Percentiles rank a stretch among this genome's conserved stretches.
phyloP scores from a whole-genome alignment of 1,140 invertebrate species.

The Euwallacea similis region DNA sequence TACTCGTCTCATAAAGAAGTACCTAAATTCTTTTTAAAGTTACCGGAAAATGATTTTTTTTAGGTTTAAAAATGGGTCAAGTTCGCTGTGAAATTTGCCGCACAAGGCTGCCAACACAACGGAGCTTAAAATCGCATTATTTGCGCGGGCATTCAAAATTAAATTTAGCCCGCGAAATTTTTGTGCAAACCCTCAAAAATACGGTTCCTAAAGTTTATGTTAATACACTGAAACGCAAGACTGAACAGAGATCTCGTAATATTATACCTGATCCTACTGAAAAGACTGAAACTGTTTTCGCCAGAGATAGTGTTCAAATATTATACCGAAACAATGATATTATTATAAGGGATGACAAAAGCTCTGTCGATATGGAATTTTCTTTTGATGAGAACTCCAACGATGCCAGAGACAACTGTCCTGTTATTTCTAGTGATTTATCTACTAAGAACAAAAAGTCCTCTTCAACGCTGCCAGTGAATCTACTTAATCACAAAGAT shows the following conservation, averaged over 20 bases:
- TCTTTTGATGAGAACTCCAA: conserved; percentile 39
- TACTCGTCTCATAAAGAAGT: no score
- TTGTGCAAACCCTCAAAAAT: conserved; percentile 25
- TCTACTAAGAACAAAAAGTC: neutral
- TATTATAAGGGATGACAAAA: conserved; percentile 39
- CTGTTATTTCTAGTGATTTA: neutral
- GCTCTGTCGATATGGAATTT: conserved; percentile 38
- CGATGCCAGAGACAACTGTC: conserved; percentile 19
- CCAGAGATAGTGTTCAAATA: conserved; percentile 38
- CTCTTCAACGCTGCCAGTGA: neutral
- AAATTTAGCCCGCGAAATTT: conserved; percentile 33
- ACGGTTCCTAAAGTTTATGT: conserved; percentile 20
- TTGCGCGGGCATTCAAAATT: conserved; percentile 34
- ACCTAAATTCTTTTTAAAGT: no score
- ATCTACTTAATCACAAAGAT: neutral
- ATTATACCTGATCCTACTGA: neutral
- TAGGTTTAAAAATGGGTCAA: neutral
- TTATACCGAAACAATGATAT: conserved; percentile 37
- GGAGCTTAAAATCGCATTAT: conserved; percentile 32
- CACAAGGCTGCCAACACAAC: conserved; percentile 18
- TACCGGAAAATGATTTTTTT: no score
- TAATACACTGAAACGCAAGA: conserved; percentile 18
- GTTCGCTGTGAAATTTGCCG: conserved; percentile 24
- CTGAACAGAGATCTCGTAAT: neutral
- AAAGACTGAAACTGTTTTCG: conserved; percentile 35